A percentile compares a stretch with the other conserved stretches of the same genome.
These are phyloP conservation scores for Tenualosa thibaudeaui DNA, from an alignment of 2,797 vertebrate species.

Conservation along the genomic window DNA sequence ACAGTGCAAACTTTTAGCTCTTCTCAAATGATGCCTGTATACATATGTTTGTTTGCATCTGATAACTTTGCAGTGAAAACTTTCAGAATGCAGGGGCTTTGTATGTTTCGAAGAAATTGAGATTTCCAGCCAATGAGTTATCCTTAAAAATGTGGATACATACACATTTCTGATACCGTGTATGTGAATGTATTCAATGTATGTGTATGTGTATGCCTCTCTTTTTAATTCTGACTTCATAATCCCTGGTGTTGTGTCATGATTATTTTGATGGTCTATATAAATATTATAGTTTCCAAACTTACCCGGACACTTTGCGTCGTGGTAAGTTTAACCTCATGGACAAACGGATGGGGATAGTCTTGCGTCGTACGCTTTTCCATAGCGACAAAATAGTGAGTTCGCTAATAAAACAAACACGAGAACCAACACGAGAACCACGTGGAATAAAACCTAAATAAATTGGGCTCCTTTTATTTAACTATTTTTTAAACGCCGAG, in stretches of 20 bases:
- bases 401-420: neutral
- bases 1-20: too few relatives aligned
- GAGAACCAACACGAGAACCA: neutral
- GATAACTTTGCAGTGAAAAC: too few relatives aligned
- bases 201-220: too few relatives aligned
- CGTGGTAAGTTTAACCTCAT: conserved; percentile 57
- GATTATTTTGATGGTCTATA: too few relatives aligned
- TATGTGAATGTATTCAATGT: neutral
- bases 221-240: neutral
- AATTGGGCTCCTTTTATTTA: neutral
- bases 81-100: too few relatives aligned
- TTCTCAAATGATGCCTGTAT: too few relatives aligned
- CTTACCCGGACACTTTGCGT: conserved; percentile 64
- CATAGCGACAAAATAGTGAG: conserved; percentile 54
- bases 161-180: neutral
- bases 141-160: neutral
- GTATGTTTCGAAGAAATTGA: too few relatives aligned
- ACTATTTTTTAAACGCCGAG: neutral
- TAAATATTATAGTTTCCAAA: neutral
- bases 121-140: neutral
- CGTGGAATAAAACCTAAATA: neutral
- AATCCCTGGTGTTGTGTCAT: too few relatives aligned
- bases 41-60: too few relatives aligned
- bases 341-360: conserved; percentile 66
- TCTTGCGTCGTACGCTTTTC: conserved; percentile 44